phyloP scores from a whole-genome alignment of 2,113 vertebrate species.

The Pollimyrus isidori region DNA sequence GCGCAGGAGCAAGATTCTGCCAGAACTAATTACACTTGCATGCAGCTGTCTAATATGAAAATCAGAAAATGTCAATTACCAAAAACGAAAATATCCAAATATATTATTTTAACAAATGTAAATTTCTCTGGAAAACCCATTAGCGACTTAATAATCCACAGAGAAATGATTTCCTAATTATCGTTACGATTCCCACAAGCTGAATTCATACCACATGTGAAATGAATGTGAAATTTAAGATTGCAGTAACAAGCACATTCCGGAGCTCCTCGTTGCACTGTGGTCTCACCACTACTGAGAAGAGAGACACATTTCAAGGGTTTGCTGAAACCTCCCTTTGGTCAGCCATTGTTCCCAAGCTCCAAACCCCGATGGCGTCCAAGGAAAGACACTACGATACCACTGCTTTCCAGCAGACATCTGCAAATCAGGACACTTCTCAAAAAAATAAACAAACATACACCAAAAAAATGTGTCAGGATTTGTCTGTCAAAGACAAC shows the following conservation, averaged over 20 bases:
- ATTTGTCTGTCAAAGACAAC: background rate
- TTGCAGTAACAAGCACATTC: slow-evolving; percentile 26
- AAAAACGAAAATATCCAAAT: background rate
- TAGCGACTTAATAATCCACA: background rate
- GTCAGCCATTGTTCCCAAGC: background rate
- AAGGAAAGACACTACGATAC: background rate
- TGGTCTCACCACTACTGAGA: slow-evolving; percentile 1
- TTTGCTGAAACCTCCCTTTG: background rate
- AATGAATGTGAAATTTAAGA: slow-evolving; percentile 29
- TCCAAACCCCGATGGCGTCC: background rate
- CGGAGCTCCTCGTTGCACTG: slow-evolving; percentile 16
- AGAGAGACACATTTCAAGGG: background rate
- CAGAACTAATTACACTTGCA: background rate
- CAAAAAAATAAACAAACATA: background rate
- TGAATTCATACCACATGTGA: slow-evolving; percentile 22
- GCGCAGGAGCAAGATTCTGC: background rate
- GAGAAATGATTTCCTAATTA: slow-evolving; percentile 6
- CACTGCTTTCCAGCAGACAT: background rate
- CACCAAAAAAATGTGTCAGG: background rate
- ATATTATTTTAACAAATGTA: background rate
- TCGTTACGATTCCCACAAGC: background rate
- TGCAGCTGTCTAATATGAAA: background rate
- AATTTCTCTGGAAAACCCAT: background rate
- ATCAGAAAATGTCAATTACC: background rate
- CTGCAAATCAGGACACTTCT: background rate